Evolutionary conservation across 2,888 invertebrate species (phyloP), one percentile per base, ranked within the genome.

Genomic region (Eugnorisma glareosa): DNA sequence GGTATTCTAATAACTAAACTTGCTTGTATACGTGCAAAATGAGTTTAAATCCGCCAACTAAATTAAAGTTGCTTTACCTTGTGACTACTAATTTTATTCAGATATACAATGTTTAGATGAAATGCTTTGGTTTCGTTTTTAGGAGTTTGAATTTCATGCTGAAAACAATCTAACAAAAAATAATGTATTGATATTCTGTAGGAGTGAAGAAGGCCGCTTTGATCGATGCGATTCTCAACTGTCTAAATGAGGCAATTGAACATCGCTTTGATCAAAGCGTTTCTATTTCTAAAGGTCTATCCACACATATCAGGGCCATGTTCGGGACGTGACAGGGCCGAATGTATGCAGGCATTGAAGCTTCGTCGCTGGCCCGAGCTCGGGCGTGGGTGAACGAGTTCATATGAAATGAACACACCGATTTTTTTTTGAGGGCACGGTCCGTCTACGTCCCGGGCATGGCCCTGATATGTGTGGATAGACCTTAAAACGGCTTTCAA

Each of bases 1-100:
- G 85, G 81, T 86, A 84, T 82, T 86, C 72, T 79, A 73, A 75
- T 85, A 86, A 82, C 79, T 86, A 84, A 85, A 82, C 79, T 78
- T 86, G 51, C 70, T 72, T 75, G 75, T 84, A 81, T 73, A 80
- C 75, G 82, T 77, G 86, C 79, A 59, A 77, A 86, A 84, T 83
- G 77, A 77, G 75, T 77, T 73, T 76, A 67, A 77, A 79, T 81
- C 74, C 72, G 18, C 28, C 28, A 54, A 77, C 74, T 75, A 75
- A 77, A 68, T 82, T 86, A 74, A 77, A 79, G 78, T 77, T 73
- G 51, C 35, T 43, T 67, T 66, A 75, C 72, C 68, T 67, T 75
- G 59, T 67, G 82, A 86, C 72, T 86, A 84, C 86, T 81, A 81
- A 86, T 86, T 77, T 73, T 77, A 77, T 75, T 75, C 48, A 31